phyloP scores from a whole-genome alignment of 2,797 vertebrate species.

The Arremon brunneinucha region DNA sequence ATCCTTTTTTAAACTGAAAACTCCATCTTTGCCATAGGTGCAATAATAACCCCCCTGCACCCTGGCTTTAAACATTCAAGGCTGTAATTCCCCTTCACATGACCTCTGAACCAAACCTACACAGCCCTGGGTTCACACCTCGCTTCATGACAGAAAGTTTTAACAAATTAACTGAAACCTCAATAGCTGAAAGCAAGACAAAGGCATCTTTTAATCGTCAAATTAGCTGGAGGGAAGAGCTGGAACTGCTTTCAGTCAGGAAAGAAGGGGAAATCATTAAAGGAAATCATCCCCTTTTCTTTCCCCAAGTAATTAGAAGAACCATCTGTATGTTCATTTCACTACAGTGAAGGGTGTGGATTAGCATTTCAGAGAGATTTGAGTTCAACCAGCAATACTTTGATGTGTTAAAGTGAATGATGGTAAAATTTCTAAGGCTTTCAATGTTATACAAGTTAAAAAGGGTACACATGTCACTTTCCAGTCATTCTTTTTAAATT shows the following conservation, averaged over 20 bases:
- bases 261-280: conserved; percentile 63
- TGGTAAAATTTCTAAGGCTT: conserved; percentile 46
- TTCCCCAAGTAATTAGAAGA: conserved; percentile 61
- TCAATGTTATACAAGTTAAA: conserved; percentile 16
- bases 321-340: conserved; percentile 61
- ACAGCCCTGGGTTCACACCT: conserved; percentile 24
- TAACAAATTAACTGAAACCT: conserved; percentile 26
- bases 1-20: neutral
- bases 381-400: conserved; percentile 57
- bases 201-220: conserved; percentile 49
- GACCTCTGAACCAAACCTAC: conserved; percentile 26
- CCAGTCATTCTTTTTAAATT: conserved; percentile 21
- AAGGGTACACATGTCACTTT: conserved; percentile 41
- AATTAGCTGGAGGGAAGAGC: conserved; percentile 57
- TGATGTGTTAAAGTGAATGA: conserved; percentile 57
- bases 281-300: conserved; percentile 58
- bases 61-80: neutral
- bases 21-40: neutral
- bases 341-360: conserved; percentile 41
- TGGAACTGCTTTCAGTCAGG: conserved; percentile 30
- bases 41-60: neutral
- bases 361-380: conserved; percentile 68
- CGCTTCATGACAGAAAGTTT: neutral
- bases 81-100: conserved; percentile 27
- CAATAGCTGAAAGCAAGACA: conserved; percentile 62